Conservation (phyloP, 1,140 invertebrate genomes). For the Heterodera schachtii region DNA sequence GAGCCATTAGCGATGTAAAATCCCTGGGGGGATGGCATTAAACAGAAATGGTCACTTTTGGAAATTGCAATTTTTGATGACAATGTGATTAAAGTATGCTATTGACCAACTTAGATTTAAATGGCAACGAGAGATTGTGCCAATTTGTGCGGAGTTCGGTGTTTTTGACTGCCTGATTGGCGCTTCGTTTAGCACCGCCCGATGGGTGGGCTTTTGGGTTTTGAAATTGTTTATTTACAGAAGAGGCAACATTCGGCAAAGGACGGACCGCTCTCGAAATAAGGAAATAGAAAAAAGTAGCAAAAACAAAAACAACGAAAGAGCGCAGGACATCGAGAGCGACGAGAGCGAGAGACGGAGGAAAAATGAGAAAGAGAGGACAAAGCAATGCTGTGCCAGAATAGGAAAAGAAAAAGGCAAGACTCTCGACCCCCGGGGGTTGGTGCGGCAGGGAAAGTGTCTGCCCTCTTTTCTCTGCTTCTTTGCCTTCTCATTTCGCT, state of each 20-base stretch:
- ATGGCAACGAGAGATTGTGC: too few relatives aligned
- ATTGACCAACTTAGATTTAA: too few relatives aligned
- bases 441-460: background rate
- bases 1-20: background rate
- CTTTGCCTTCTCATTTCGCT: background rate
- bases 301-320: background rate
- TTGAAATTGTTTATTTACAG: background rate
- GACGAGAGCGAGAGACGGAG: background rate
- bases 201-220: background rate
- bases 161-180: too few relatives aligned
- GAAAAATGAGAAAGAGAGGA: too few relatives aligned
- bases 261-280: background rate
- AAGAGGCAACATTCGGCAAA: too few relatives aligned
- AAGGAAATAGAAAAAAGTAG: background rate
- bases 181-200: too few relatives aligned
- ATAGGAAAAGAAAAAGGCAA: background rate
- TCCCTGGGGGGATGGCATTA: too few relatives aligned
- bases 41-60: too few relatives aligned
- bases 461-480: background rate
- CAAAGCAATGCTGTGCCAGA: background rate
- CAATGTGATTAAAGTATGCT: too few relatives aligned
- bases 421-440: background rate
- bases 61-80: too few relatives aligned
- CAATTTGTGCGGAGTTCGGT: too few relatives aligned
- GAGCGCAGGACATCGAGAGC: background rate